Evolutionary conservation across 2,888 invertebrate genomes (phyloP).

Genomic region (Plagodis dolabraria): DNA sequence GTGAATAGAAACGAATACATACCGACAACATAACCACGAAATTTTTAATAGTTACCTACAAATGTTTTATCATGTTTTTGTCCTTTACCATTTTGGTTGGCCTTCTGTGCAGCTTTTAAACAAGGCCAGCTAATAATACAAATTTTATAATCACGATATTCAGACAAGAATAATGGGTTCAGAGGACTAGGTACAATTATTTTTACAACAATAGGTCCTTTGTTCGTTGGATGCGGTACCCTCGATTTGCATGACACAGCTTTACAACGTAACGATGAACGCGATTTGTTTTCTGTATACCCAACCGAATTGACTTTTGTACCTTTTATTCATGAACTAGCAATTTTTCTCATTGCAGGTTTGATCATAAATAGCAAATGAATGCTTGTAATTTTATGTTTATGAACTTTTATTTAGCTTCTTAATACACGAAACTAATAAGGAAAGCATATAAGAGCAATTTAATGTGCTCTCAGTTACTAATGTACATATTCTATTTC

Average conservation of each 20-base stretch:
- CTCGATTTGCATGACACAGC: conserved; percentile 75
- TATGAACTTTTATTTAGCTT: too few relatives aligned
- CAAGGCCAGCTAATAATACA: conserved; percentile 16
- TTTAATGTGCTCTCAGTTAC: too few relatives aligned
- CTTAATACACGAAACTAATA: too few relatives aligned
- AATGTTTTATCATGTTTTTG: too few relatives aligned
- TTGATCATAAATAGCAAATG: too few relatives aligned
- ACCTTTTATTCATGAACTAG: conserved; percentile 25
- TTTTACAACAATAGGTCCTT: conserved; percentile 76
- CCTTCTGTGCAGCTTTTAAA: not conserved
- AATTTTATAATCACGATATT: conserved; percentile 21
- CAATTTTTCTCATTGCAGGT: conserved; percentile 9
- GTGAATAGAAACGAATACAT: too few relatives aligned
- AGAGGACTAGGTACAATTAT: conserved; percentile 65
- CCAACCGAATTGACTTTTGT: conserved; percentile 30
- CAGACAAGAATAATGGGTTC: conserved; percentile 31
- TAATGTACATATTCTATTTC: too few relatives aligned
- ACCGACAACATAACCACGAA: too few relatives aligned
- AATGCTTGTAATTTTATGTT: too few relatives aligned
- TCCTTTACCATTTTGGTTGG: too few relatives aligned
- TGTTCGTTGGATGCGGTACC: conserved; percentile 46
- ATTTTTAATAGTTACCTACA: too few relatives aligned
- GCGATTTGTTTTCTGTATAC: conserved; percentile 67
- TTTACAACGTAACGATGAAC: conserved; percentile 49
- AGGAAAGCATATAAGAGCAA: too few relatives aligned